These are phyloP conservation scores for Formica aserva DNA, from an alignment of 2,888 invertebrate genomes.

Conservation along the genomic window DNA sequence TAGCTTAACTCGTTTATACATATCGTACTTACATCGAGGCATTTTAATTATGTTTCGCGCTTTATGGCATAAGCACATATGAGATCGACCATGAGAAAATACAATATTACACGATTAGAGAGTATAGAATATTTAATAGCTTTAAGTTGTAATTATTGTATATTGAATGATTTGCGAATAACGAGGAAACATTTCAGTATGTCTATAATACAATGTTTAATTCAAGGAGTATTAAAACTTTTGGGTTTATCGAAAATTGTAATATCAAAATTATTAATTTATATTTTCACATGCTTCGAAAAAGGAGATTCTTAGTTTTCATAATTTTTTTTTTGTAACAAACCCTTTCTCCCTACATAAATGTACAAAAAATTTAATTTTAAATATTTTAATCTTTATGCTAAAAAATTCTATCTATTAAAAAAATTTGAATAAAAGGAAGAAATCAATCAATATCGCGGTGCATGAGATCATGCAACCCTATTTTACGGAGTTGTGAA, in stretches of 20 bases:
- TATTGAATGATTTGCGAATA: not conserved
- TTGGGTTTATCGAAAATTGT: too few species aligned
- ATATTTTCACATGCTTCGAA: not conserved
- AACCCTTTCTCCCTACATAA: not conserved
- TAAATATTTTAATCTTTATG: not conserved
- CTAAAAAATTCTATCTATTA: not conserved
- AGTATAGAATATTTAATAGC: not conserved
- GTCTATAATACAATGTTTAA: not conserved
- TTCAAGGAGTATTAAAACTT: not conserved
- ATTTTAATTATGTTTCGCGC: slow-evolving; percentile 22
- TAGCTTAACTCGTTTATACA: not conserved
- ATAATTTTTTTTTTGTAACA: not conserved
- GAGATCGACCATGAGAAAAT: slow-evolving; percentile 26
- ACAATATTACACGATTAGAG: not conserved
- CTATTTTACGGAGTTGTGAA: not conserved
- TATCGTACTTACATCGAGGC: slow-evolving; percentile 8
- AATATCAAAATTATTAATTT: too few species aligned
- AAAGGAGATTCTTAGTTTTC: not conserved
- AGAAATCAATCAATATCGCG: not conserved
- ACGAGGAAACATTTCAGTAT: not conserved
- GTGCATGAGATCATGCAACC: not conserved
- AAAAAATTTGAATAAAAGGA: not conserved
- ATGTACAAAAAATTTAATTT: not conserved
- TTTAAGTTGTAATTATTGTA: not conserved
- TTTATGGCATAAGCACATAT: slow-evolving; percentile 2